Conservation (phyloP, 2,113 vertebrate genomes). For the Piaya cayana region DNA sequence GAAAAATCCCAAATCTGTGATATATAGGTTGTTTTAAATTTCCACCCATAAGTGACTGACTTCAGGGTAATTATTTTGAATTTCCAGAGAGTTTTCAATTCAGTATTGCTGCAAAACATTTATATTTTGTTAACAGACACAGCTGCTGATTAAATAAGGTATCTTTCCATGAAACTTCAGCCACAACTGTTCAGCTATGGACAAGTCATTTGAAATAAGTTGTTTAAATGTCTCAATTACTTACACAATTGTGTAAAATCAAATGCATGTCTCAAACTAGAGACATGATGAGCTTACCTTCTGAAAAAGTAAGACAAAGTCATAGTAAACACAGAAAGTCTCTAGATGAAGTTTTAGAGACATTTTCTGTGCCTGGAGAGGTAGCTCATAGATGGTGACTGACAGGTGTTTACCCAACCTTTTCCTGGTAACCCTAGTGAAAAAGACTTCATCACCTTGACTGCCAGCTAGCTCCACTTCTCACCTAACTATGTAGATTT, state of each 20-base stretch:
- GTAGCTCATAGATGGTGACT: background rate
- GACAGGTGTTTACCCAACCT: background rate
- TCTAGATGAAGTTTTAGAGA: background rate
- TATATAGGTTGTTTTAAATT: background rate
- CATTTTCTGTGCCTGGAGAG: background rate
- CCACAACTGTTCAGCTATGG: background rate
- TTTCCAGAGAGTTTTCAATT: background rate
- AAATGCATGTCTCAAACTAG: fast-evolving
- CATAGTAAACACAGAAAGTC: fast-evolving
- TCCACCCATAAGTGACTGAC: background rate
- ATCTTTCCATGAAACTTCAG: background rate
- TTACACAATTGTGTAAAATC: background rate
- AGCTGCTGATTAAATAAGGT: background rate
- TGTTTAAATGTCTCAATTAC: background rate
- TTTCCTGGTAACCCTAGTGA: background rate
- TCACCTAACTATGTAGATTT: too few species aligned
- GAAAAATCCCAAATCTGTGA: background rate
- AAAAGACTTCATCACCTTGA: background rate
- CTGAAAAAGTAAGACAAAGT: background rate
- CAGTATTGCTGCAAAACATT: background rate
- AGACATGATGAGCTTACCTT: background rate
- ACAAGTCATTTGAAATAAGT: background rate
- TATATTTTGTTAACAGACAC: background rate
- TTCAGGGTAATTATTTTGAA: background rate
- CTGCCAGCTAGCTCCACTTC: background rate